Percentiles rank a stretch among this genome's conserved stretches.
Evolutionary conservation across 1,140 invertebrate genomes (phyloP).

Genomic region (Grapholita molesta): DNA sequence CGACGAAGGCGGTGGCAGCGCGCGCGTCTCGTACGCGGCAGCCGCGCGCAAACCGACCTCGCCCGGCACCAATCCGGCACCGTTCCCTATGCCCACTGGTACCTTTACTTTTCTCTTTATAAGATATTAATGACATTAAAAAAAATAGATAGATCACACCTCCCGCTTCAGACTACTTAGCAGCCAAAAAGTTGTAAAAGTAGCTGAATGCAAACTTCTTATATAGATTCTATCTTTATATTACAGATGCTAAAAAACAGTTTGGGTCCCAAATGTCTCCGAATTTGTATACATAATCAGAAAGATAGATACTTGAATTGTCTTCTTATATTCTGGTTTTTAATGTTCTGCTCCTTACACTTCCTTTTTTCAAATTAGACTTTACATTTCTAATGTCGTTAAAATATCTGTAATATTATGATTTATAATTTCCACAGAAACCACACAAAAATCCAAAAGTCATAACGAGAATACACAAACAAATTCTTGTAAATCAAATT

Average conservation of each 20-base stretch:
- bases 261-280: too few relatives aligned
- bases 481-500: constrained; percentile 43
- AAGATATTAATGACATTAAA: too few relatives aligned
- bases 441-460: constrained; percentile 46
- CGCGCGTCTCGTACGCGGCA: constrained; percentile 65
- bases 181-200: too few relatives aligned
- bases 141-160: too few relatives aligned
- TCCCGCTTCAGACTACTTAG: too few relatives aligned
- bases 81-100: constrained; percentile 59
- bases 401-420: neutral
- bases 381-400: neutral
- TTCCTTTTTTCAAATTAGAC: neutral
- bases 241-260: too few relatives aligned
- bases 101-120: constrained; percentile 20
- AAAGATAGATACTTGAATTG: too few relatives aligned
- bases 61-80: constrained; percentile 48
- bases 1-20: constrained; percentile 63
- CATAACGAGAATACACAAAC: constrained; percentile 52
- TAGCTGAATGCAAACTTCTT: too few relatives aligned
- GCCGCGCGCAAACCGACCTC: constrained; percentile 65
- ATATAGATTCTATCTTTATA: too few relatives aligned
- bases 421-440: constrained; percentile 45
- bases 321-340: too few relatives aligned
- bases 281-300: too few relatives aligned
- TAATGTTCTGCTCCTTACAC: too few relatives aligned